Base-by-base conservation (phyloP, 2,888 invertebrate genomes). In the Cephus pulcher region DNA sequence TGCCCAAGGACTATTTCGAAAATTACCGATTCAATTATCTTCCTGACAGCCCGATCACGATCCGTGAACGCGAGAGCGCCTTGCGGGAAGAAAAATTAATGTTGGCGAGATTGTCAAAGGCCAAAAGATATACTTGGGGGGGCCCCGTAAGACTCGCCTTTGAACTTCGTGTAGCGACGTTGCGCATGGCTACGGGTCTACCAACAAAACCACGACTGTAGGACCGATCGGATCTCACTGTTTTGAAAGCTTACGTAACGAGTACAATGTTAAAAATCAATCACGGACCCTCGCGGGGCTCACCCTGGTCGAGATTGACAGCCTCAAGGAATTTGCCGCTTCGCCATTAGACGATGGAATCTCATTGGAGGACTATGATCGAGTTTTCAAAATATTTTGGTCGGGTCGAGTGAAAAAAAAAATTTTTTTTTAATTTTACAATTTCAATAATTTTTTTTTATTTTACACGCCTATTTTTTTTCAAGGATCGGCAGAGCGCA, bases 31-130 rank as follows among this genome's bases (percentile, higher is more conserved):
- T 71, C 71, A 71, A 71, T 71, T 71, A 71, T 71, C 12, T 33
- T 56, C 30, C 32, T 71, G 71, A 71, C 71, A 71, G 71, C 32
- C 15, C 71, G 71, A 33, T 33, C 32, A 23, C 56, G 56, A 9
- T 56, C 15, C 40, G 40, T 15, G 40, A 40, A 15, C 40, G 6
- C 71, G 1, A 9, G 32, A 32, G 30, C 15, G 34, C 71, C 32
- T 15, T 71, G 12, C 33, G 2, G 23, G 69, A 75, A 75, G 71
- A 78, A 75, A 78, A 78, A 75, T 78, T 78, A 75, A 75, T 71
- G 75, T 78, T 78, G 78, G 69, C 78, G 35, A 71, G 75, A 78
- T 78, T 78, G 75, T 75, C 78, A 78, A 78, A 78, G 75, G 78
- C 78, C 78, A 75, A 78, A 75, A 15, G 40, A 40, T 30, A 30